Conservation (phyloP, 2,113 vertebrate species). For the Vireo altiloquus region DNA sequence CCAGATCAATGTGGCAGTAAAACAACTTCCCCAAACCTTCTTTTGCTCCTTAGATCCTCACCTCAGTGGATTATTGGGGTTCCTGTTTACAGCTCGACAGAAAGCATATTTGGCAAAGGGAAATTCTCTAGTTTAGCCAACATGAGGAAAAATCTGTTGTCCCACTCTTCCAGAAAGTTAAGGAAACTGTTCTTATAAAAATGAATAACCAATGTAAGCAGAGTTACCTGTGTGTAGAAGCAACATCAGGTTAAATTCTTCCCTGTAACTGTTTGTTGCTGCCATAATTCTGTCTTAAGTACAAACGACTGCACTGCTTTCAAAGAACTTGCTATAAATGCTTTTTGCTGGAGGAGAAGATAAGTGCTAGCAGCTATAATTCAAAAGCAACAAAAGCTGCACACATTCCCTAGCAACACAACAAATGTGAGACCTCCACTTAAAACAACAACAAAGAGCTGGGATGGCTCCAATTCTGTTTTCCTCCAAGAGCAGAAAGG, state of each 20-base stretch:
- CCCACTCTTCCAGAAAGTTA: not conserved
- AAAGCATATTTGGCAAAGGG: not conserved
- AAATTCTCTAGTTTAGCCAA: not conserved
- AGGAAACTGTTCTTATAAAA: not conserved
- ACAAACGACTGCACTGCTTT: conserved; percentile 33
- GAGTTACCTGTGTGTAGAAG: not conserved
- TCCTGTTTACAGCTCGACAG: not conserved
- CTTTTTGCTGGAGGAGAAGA: conserved; percentile 22
- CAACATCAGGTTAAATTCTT: not conserved
- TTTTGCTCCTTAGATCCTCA: not conserved
- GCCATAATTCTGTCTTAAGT: conserved; percentile 38
- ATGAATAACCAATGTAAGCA: not conserved
- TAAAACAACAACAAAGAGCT: not conserved
- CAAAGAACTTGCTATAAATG: conserved; percentile 35
- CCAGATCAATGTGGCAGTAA: not conserved
- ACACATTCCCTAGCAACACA: conserved; percentile 16
- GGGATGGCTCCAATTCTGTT: not conserved
- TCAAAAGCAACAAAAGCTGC: conserved; percentile 24
- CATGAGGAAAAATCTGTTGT: not conserved
- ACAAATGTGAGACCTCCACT: not conserved
- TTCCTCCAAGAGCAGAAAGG: not conserved
- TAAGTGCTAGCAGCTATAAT: conserved; percentile 34
- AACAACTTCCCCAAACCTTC: not conserved
- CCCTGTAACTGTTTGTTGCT: not conserved
- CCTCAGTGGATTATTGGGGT: not conserved